These are phyloP conservation scores for Escarpia spicata DNA, from an alignment of 2,888 invertebrate species.

Conservation along the genomic window DNA sequence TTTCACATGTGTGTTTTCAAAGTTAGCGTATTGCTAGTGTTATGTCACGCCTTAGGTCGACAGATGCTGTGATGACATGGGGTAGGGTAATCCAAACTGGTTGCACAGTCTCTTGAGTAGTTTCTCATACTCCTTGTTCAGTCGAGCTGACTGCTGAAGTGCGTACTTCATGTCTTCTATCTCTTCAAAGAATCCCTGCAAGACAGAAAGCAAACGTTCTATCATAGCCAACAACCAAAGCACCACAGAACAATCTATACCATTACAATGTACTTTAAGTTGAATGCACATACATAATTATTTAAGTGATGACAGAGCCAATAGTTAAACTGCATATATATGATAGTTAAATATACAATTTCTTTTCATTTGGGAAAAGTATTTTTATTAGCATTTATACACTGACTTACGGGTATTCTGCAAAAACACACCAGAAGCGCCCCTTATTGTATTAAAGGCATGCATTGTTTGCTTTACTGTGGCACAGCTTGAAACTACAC, in stretches of 20 bases:
- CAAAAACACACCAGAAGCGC: too few relatives aligned
- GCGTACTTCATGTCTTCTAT: conserved; percentile 59
- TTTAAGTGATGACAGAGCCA: too few relatives aligned
- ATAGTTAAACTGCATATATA: too few relatives aligned
- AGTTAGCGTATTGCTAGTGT: not conserved
- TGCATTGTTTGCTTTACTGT: too few relatives aligned
- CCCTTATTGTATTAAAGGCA: too few relatives aligned
- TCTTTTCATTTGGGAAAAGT: too few relatives aligned
- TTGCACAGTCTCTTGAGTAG: conserved; percentile 50
- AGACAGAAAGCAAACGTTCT: conserved; percentile 17
- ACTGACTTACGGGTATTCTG: too few relatives aligned
- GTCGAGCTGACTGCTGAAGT: conserved; percentile 52
- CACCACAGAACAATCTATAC: not conserved
- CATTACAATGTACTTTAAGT: not conserved
- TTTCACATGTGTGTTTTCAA: not conserved
- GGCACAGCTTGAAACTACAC: too few relatives aligned
- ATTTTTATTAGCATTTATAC: too few relatives aligned
- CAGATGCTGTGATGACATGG: conserved; percentile 25
- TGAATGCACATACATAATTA: too few relatives aligned
- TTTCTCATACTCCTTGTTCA: conserved; percentile 57
- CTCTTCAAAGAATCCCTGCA: conserved; percentile 61
- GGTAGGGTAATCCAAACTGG: conserved; percentile 54
- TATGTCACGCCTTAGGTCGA: not conserved
- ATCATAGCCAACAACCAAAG: not conserved
- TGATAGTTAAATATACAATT: too few relatives aligned